A percentile compares a stretch with the other conserved stretches of the same genome.
These are phyloP conservation scores for Plagodis dolabraria DNA, from an alignment of 2,888 invertebrate species.

Conservation along the genomic window DNA sequence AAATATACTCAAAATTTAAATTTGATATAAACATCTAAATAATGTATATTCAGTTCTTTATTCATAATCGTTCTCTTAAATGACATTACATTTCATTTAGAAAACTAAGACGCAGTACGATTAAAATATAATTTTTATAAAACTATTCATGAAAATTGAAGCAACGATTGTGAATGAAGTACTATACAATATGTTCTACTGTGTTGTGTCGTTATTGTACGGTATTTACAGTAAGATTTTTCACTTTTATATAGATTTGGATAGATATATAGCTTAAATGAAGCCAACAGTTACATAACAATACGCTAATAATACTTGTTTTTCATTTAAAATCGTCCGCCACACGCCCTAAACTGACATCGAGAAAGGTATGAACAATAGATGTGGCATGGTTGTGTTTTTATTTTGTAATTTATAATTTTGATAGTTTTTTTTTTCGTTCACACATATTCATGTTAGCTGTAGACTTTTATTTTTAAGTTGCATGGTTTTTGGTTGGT, in stretches of 20 bases:
- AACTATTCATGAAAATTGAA: too few relatives aligned
- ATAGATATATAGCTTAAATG: slow-evolving; percentile 65
- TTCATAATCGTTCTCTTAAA: too few relatives aligned
- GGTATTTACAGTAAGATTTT: slow-evolving; percentile 32
- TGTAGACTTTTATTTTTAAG: slow-evolving; percentile 28
- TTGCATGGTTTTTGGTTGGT: slow-evolving; percentile 22
- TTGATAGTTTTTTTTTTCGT: slow-evolving; percentile 39
- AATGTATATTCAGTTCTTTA: too few relatives aligned
- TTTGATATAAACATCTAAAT: too few relatives aligned
- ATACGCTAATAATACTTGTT: slow-evolving; percentile 68
- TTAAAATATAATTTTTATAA: too few relatives aligned
- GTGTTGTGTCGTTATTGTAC: slow-evolving; percentile 21
- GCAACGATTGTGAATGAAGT: too few relatives aligned
- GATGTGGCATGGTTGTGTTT: slow-evolving; percentile 65
- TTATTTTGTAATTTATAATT: slow-evolving; percentile 24
- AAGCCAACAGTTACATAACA: slow-evolving; percentile 62
- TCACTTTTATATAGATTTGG: slow-evolving; percentile 55
- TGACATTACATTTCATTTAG: too few relatives aligned
- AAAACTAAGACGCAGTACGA: too few relatives aligned
- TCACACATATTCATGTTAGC: slow-evolving; percentile 76
- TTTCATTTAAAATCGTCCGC: slow-evolving; percentile 43
- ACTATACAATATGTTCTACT: too few relatives aligned
- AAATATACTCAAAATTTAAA: too few relatives aligned
- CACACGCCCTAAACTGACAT: slow-evolving; percentile 35
- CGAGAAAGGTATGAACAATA: slow-evolving; percentile 55